Conservation (phyloP, 1,140 invertebrate species). For the Heliconius congener region DNA sequence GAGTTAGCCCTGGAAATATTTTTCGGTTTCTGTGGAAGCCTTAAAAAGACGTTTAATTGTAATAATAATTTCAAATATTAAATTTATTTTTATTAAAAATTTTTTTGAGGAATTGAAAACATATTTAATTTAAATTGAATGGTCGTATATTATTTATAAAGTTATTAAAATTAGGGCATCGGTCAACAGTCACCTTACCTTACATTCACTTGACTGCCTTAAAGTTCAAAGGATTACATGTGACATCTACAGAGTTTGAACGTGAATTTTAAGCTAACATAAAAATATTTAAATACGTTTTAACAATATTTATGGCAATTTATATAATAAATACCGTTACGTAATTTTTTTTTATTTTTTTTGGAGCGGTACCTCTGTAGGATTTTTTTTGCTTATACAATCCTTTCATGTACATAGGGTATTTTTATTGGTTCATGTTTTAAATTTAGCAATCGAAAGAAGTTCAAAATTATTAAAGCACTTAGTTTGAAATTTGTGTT, state of each 20-base stretch:
- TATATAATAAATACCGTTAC: not conserved
- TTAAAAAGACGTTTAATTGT: not conserved
- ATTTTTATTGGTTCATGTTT: too few species aligned
- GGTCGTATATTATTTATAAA: not conserved
- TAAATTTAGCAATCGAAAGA: too few species aligned
- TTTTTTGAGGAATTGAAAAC: not conserved
- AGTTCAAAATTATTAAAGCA: too few species aligned
- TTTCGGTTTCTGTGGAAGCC: not conserved
- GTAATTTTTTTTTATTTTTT: not conserved
- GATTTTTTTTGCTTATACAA: too few species aligned
- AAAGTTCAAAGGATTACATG: conserved; percentile 10
- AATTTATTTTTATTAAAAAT: not conserved
- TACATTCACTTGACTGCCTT: not conserved
- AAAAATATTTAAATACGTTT: not conserved
- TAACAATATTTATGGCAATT: not conserved
- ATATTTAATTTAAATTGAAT: not conserved
- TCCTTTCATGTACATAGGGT: too few species aligned
- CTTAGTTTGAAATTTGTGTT: too few species aligned
- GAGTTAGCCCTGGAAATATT: conserved; percentile 56
- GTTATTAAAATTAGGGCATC: conserved; percentile 7
- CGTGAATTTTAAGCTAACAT: not conserved
- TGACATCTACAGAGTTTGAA: not conserved
- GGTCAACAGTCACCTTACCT: not conserved
- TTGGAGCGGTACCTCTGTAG: too few species aligned
- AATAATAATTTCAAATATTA: not conserved